A percentile compares a stretch with the other conserved stretches of the same genome.
phyloP scores from a whole-genome alignment of 2,888 invertebrate genomes.

The Latrodectus elegans region DNA sequence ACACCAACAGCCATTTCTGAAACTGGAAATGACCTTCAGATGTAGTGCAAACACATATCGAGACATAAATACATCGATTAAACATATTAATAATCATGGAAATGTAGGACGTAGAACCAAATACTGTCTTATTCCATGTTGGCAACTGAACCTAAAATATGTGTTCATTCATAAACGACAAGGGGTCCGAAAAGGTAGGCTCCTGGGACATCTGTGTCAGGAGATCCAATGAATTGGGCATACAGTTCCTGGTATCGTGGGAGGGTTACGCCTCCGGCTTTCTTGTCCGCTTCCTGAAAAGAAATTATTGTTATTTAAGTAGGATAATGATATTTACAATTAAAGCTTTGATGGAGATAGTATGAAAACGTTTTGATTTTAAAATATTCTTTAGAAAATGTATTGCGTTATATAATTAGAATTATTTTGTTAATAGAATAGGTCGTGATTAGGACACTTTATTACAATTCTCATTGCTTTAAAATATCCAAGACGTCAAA shows the following conservation, averaged over 20 bases:
- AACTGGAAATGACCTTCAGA: neutral
- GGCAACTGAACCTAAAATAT: neutral
- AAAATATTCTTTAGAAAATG: too few relatives aligned
- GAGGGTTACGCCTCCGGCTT: conserved; percentile 85
- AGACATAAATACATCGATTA: conserved; percentile 20
- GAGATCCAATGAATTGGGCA: conserved; percentile 87
- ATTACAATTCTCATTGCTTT: too few relatives aligned
- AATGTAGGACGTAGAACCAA: conserved; percentile 22
- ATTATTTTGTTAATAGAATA: too few relatives aligned
- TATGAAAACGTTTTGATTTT: too few relatives aligned
- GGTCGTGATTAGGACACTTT: too few relatives aligned
- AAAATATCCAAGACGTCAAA: too few relatives aligned
- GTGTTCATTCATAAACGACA: conserved; percentile 72
- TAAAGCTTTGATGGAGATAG: too few relatives aligned
- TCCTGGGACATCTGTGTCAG: conserved; percentile 83
- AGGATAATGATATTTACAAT: too few relatives aligned
- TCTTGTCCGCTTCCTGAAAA: conserved; percentile 85
- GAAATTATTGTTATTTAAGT: neutral
- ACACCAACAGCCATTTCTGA: neutral
- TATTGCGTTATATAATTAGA: too few relatives aligned
- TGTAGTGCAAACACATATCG: conserved; percentile 28
- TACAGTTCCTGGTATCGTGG: conserved; percentile 88
- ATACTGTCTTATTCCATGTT: conserved; percentile 10
- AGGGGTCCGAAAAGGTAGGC: conserved; percentile 87
- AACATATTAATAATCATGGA: conserved; percentile 26